phyloP scores from a whole-genome alignment of 2,797 vertebrate species.

The Buphagus erythrorhynchus region DNA sequence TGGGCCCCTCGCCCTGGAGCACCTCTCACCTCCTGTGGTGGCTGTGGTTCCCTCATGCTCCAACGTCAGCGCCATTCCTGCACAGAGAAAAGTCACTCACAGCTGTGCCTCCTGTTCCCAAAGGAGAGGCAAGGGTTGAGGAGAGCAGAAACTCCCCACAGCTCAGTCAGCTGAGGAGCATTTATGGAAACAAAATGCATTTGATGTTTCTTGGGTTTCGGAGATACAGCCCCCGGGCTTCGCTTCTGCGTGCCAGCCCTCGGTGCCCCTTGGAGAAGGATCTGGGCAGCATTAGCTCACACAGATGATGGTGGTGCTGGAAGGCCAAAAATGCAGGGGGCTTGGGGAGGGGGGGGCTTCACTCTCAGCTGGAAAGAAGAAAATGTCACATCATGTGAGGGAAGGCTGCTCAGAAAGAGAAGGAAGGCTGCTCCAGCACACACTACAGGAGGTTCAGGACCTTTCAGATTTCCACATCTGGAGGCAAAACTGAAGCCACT shows the following conservation, averaged over 20 bases:
- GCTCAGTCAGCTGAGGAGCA: conserved; percentile 18
- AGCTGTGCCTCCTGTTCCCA: not conserved
- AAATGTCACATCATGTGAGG: not conserved
- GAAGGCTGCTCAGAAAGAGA: not conserved
- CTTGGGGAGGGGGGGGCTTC: not conserved
- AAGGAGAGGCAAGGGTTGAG: not conserved
- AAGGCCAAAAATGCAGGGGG: not conserved
- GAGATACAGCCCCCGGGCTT: conserved; percentile 13
- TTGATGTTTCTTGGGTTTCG: conserved; percentile 4
- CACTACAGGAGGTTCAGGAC: not conserved
- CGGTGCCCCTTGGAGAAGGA: not conserved
- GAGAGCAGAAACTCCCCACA: not conserved
- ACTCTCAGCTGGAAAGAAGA: not conserved
- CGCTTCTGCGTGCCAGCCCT: not conserved
- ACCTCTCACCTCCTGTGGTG: fast-evolving
- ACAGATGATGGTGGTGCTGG: not conserved
- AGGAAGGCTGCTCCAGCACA: not conserved
- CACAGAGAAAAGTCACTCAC: not conserved
- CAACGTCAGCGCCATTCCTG: fast-evolving
- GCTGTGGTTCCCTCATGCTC: not conserved
- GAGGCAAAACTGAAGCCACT: not conserved
- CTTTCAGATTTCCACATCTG: conserved; percentile 37
- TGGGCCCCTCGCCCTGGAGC: fast-evolving
- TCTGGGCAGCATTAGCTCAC: conserved; percentile 29
- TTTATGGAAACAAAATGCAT: conserved; percentile 33